Evolutionary conservation across 1,140 invertebrate species (phyloP).

Genomic region (Acromyrmex heyeri): DNA sequence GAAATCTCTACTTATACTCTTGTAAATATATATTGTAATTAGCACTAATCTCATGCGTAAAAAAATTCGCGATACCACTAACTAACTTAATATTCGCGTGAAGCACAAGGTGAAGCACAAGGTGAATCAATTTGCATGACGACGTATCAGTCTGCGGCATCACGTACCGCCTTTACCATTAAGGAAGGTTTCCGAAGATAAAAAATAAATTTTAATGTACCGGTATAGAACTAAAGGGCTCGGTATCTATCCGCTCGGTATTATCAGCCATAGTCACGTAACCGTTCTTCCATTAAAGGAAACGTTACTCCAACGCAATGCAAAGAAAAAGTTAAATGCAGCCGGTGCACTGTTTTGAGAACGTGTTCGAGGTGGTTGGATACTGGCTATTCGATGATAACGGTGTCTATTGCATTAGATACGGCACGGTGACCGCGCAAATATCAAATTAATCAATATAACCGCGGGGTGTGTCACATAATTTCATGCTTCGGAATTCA

Average conservation of each 20-base stretch:
- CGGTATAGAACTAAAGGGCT: background rate
- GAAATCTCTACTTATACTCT: background rate
- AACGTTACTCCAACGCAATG: slow-evolving; percentile 40
- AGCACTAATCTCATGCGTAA: background rate
- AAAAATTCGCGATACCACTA: slow-evolving; percentile 1
- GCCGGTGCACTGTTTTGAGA: slow-evolving; percentile 29
- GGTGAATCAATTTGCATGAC: slow-evolving; percentile 68
- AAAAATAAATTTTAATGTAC: slow-evolving; percentile 59
- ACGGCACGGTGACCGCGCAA: background rate
- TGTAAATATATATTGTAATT: background rate
- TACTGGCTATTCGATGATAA: slow-evolving; percentile 30
- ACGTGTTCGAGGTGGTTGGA: background rate
- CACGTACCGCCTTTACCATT: slow-evolving; percentile 40
- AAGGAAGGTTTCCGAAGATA: slow-evolving; percentile 21
- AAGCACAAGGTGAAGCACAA: background rate
- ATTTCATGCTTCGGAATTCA: background rate
- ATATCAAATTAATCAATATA: slow-evolving; percentile 35
- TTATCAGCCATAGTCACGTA: slow-evolving; percentile 57
- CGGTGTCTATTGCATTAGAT: slow-evolving; percentile 34
- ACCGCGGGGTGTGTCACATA: background rate
- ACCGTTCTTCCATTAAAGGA: slow-evolving; percentile 48
- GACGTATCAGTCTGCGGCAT: slow-evolving; percentile 64
- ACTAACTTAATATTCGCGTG: background rate
- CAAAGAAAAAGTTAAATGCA: slow-evolving; percentile 39
- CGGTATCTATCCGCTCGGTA: slow-evolving; percentile 25